Evolutionary conservation across 2,888 invertebrate species (phyloP).

Genomic region (Melanophora roralis): DNA sequence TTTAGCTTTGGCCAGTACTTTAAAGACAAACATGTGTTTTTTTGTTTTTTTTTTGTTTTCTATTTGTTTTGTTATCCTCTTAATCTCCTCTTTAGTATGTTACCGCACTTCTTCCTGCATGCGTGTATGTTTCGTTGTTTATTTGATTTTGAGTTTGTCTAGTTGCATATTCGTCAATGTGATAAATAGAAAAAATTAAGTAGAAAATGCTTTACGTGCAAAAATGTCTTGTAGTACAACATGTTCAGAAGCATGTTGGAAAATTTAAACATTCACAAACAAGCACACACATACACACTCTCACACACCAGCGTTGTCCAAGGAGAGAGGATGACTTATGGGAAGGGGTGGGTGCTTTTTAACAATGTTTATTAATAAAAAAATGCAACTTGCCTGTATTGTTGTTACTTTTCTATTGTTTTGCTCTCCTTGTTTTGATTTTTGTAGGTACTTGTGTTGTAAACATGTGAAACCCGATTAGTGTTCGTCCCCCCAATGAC

Average conservation of each 20-base stretch:
- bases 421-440: too few relatives aligned
- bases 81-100: not conserved
- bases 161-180: constrained; percentile 49
- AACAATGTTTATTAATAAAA: too few relatives aligned
- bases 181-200: constrained; percentile 7
- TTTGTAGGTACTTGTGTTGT: too few relatives aligned
- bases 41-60: not conserved
- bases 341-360: too few relatives aligned
- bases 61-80: not conserved
- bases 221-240: constrained; percentile 45
- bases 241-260: constrained; percentile 40
- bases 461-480: too few relatives aligned
- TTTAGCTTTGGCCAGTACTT: constrained; percentile 57
- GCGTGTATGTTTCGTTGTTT: constrained; percentile 23
- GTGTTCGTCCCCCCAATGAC: too few relatives aligned
- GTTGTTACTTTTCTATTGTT: too few relatives aligned
- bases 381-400: too few relatives aligned
- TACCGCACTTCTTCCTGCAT: not conserved
- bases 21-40: constrained; percentile 55
- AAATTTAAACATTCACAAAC: not conserved
- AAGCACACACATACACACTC: too few relatives aligned
- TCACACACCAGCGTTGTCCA: too few relatives aligned
- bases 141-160: constrained; percentile 49
- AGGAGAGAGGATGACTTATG: too few relatives aligned
- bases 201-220: constrained; percentile 50